Conservation (phyloP, 2,113 vertebrate genomes). For the Otolemur garnettii region DNA sequence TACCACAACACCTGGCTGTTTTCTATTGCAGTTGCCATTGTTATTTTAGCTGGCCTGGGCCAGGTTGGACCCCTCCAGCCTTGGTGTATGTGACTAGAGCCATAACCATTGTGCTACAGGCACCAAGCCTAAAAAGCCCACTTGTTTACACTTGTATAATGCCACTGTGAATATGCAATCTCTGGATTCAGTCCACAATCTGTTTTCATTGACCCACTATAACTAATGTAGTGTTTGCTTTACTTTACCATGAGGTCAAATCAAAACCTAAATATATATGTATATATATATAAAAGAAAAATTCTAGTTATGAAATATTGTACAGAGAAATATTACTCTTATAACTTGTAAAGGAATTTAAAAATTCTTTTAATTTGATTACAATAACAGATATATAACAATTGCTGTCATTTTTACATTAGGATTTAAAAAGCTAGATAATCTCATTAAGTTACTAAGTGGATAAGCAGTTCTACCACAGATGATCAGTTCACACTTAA, state of each 20-base stretch:
- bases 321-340: slow-evolving; percentile 8
- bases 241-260: not conserved
- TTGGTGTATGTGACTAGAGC: no score
- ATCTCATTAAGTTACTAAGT: slow-evolving; percentile 33
- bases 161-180: not conserved
- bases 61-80: no score
- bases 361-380: slow-evolving; percentile 13
- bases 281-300: not conserved
- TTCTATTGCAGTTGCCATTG: no score
- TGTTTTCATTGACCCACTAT: not conserved
- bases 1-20: no score
- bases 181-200: not conserved
- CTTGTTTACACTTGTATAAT: not conserved
- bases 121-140: no score
- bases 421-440: not conserved
- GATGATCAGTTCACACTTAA: slow-evolving; percentile 15
- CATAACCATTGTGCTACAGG: no score
- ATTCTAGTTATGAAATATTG: slow-evolving; percentile 2
- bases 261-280: not conserved
- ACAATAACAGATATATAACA: not conserved
- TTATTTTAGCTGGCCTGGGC: no score
- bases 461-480: slow-evolving; percentile 22
- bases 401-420: slow-evolving; percentile 38
- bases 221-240: slow-evolving; percentile 28
- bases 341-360: slow-evolving; percentile 9